These are phyloP conservation scores for Heteromurus nitidus DNA, from an alignment of 2,888 invertebrate genomes.

Conservation along the genomic window DNA sequence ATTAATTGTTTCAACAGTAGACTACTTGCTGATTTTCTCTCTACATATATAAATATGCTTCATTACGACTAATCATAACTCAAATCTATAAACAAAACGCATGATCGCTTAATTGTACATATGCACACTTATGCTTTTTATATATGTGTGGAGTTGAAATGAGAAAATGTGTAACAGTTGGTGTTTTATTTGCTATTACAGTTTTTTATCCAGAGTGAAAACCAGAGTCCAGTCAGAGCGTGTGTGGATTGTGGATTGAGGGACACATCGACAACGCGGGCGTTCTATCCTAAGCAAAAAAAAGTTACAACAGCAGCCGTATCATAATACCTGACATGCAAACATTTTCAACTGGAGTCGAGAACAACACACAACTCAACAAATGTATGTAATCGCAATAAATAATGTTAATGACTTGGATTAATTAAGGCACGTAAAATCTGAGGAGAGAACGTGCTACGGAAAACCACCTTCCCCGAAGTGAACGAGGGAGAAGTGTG, in stretches of 20 bases:
- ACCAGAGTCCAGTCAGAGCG: background rate
- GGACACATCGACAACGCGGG: background rate
- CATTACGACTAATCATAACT: no score
- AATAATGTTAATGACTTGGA: conserved; percentile 62
- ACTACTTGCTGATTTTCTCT: background rate
- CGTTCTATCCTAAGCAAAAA: background rate
- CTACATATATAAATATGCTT: no score
- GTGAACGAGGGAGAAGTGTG: no score
- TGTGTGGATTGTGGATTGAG: background rate
- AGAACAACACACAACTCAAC: conserved; percentile 20
- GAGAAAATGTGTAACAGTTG: conserved; percentile 46
- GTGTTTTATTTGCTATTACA: conserved; percentile 14
- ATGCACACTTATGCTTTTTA: background rate
- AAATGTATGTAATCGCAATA: conserved; percentile 48
- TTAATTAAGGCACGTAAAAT: conserved; percentile 64
- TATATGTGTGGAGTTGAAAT: background rate
- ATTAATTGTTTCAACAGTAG: conserved; percentile 49
- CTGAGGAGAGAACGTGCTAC: background rate
- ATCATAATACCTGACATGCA: no score
- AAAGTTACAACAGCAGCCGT: no score
- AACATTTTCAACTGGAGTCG: background rate
- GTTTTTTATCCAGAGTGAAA: background rate
- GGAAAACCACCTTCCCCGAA: background rate
- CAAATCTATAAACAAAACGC: no score
- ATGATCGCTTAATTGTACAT: background rate